Conservation (phyloP, 2,888 invertebrate genomes). For the Epirrhoe tristata region DNA sequence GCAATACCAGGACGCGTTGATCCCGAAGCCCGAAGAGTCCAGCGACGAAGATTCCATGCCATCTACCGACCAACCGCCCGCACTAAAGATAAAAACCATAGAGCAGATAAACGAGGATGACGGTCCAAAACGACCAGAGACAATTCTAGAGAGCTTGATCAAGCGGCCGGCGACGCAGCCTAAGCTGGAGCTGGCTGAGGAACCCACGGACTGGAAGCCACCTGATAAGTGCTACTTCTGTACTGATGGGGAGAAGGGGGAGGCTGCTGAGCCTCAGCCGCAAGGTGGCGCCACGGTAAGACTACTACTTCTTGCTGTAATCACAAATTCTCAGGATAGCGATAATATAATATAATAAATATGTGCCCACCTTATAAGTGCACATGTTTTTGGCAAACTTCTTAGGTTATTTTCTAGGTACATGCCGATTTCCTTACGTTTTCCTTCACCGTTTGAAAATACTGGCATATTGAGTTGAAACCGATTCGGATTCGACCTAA, state of each 20-base stretch:
- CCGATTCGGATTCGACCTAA: no score
- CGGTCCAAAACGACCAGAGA: slow-evolving; percentile 59
- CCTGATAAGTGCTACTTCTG: slow-evolving; percentile 94
- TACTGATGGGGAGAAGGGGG: slow-evolving; percentile 77
- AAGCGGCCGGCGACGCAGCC: slow-evolving; percentile 80
- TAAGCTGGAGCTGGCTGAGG: slow-evolving; percentile 72
- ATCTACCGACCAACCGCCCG: slow-evolving; percentile 78
- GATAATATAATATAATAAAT: no score
- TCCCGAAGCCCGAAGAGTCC: slow-evolving; percentile 79
- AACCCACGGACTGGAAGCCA: slow-evolving; percentile 91
- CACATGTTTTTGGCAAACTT: no score
- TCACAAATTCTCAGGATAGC: background rate
- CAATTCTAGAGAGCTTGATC: slow-evolving; percentile 83
- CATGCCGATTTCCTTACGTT: no score
- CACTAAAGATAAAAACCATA: slow-evolving; percentile 82
- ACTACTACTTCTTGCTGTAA: slow-evolving; percentile 15
- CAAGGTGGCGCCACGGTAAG: slow-evolving; percentile 61
- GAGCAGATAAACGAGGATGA: slow-evolving; percentile 82
- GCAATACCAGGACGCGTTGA: slow-evolving; percentile 93
- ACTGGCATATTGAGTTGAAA: no score
- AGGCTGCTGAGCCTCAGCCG: slow-evolving; percentile 55
- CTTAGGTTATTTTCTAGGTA: no score
- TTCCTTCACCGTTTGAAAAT: no score
- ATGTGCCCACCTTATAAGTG: no score
- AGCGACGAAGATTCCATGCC: slow-evolving; percentile 80